Evolutionary conservation across 2,113 vertebrate genomes (phyloP).

Genomic region (Phrynosoma platyrhinos): DNA sequence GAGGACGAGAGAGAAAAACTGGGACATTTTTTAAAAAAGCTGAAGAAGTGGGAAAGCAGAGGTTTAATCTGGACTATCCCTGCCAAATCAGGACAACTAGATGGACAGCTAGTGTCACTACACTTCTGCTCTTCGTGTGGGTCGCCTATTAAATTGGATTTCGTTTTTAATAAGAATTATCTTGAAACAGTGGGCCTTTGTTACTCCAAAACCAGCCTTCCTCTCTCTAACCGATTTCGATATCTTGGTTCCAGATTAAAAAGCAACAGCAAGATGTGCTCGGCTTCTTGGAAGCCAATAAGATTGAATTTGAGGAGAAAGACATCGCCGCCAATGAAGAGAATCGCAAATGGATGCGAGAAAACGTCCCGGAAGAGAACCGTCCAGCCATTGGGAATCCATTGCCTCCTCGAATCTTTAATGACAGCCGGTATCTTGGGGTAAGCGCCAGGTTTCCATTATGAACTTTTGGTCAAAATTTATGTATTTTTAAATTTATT

Average conservation of each 20-base stretch:
- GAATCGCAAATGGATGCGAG: constrained; percentile 96
- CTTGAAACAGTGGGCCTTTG: not conserved
- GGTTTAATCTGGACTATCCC: too few relatives aligned
- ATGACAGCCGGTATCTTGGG: constrained; percentile 91
- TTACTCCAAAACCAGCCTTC: not conserved
- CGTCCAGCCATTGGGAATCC: constrained; percentile 90
- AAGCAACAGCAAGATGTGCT: constrained; percentile 97
- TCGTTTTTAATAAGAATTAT: too few relatives aligned
- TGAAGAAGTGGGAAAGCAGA: too few relatives aligned
- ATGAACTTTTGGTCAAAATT: not conserved
- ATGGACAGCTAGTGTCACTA: too few relatives aligned
- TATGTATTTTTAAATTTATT: too few relatives aligned
- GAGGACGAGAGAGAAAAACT: too few relatives aligned
- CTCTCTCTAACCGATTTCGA: not conserved
- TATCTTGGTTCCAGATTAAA: constrained; percentile 86
- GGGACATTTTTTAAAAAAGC: too few relatives aligned
- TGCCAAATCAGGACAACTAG: too few relatives aligned
- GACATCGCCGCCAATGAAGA: constrained; percentile 94
- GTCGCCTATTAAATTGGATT: too few relatives aligned
- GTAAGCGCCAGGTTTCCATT: constrained; percentile 72
- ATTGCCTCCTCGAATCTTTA: constrained; percentile 96
- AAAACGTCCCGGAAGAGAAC: constrained; percentile 90
- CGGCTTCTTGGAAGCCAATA: constrained; percentile 92
- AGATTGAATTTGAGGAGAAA: constrained; percentile 94
- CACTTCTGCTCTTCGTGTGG: too few relatives aligned